phyloP scores from a whole-genome alignment of 2,113 vertebrate genomes.

The Numenius arquata region DNA sequence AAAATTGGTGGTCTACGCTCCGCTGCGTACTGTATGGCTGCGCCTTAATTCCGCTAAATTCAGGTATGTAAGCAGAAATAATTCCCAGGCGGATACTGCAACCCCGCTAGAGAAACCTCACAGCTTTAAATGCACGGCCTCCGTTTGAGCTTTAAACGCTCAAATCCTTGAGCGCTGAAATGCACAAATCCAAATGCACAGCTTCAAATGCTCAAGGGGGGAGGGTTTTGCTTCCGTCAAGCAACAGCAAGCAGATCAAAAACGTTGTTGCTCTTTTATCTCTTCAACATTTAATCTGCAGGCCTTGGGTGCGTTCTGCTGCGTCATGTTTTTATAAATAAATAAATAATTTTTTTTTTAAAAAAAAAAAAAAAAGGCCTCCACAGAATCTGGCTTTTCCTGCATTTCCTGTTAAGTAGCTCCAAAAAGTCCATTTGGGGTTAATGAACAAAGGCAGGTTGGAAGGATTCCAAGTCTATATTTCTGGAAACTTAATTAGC shows the following conservation, averaged over 20 bases:
- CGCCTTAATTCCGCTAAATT: background rate
- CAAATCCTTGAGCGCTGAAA: background rate
- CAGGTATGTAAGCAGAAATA: background rate
- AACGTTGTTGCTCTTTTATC: background rate
- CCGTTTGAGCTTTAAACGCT: too few species aligned
- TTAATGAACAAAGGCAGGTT: background rate
- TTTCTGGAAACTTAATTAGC: slow-evolving; percentile 4
- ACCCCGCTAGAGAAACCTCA: background rate
- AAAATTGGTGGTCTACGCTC: background rate
- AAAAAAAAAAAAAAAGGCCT: background rate
- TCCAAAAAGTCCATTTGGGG: background rate
- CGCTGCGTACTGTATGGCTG: fast-evolving
- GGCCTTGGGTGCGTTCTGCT: background rate
- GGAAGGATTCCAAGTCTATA: background rate
- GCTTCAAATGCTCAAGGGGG: background rate
- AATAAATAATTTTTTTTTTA: too few species aligned
- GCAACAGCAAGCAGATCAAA: background rate
- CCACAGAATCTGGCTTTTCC: background rate
- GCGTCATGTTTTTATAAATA: background rate
- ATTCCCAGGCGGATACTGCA: fast-evolving
- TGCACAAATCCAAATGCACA: background rate
- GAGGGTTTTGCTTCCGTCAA: background rate
- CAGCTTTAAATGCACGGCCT: background rate
- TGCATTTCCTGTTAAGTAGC: background rate
- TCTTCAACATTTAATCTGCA: background rate